Evolutionary conservation across 2,888 invertebrate genomes (phyloP).

Genomic region (Brachyptera risi): DNA sequence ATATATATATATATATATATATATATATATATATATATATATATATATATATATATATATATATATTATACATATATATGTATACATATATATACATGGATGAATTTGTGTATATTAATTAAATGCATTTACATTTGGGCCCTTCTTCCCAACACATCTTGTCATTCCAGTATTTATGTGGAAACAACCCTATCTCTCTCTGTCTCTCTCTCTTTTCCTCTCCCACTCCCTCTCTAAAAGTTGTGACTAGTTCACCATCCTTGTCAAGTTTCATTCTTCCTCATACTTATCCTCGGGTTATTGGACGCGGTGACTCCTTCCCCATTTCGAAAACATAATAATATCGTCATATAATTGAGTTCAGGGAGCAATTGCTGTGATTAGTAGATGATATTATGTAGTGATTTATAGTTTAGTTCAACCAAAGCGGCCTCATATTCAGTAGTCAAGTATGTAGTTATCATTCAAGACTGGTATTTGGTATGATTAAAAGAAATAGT

Average conservation of each 20-base stretch:
- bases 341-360: slow-evolving; percentile 19
- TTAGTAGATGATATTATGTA: slow-evolving; percentile 21
- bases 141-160: not conserved
- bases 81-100: no score
- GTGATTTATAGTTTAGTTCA: slow-evolving; percentile 24
- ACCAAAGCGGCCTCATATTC: slow-evolving; percentile 30
- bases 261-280: no score
- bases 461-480: slow-evolving; percentile 24
- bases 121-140: not conserved
- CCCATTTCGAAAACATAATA: slow-evolving; percentile 2
- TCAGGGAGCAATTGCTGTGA: slow-evolving; percentile 29
- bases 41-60: no score
- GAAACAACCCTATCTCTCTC: not conserved
- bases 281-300: not conserved
- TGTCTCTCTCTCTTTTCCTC: not conserved
- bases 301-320: slow-evolving; percentile 8
- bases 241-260: no score
- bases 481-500: not conserved
- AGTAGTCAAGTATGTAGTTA: slow-evolving; percentile 6
- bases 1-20: no score
- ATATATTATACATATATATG: no score
- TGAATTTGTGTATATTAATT: no score
- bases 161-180: not conserved
- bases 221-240: no score
- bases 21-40: no score